phyloP scores from a whole-genome alignment of 2,888 invertebrate genomes.

The Sialis fuliginosa region DNA sequence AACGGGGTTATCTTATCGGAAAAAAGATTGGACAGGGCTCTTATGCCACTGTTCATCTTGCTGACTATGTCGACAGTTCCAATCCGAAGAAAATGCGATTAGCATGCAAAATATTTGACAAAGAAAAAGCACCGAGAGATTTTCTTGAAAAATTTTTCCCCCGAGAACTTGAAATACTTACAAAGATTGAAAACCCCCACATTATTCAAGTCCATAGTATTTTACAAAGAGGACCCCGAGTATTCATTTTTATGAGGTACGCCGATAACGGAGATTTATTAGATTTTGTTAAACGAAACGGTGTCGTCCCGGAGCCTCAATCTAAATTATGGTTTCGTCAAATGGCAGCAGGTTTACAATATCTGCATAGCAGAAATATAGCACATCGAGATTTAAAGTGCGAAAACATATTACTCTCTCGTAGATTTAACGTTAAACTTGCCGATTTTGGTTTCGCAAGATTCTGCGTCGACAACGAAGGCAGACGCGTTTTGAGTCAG shows the following conservation, averaged over 20 bases:
- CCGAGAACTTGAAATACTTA: slow-evolving; percentile 77
- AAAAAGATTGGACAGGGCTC: slow-evolving; percentile 84
- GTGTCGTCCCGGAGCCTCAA: slow-evolving; percentile 60
- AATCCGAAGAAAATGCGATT: slow-evolving; percentile 55
- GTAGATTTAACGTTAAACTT: slow-evolving; percentile 72
- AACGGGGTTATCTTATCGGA: slow-evolving; percentile 67
- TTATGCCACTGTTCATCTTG: slow-evolving; percentile 77
- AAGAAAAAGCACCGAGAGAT: slow-evolving; percentile 72
- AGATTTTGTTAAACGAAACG: slow-evolving; percentile 64
- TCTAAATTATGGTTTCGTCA: slow-evolving; percentile 73
- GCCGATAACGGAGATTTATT: slow-evolving; percentile 82
- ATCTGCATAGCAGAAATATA: slow-evolving; percentile 68
- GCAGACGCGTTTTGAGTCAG: slow-evolving; percentile 61
- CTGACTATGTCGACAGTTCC: slow-evolving; percentile 57
- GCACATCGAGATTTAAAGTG: slow-evolving; percentile 89
- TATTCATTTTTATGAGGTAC: slow-evolving; percentile 81
- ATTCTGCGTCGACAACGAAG: slow-evolving; percentile 53
- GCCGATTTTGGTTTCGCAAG: slow-evolving; percentile 91
- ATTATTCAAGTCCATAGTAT: slow-evolving; percentile 82
- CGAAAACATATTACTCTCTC: slow-evolving; percentile 74
- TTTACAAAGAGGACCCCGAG: slow-evolving; percentile 61
- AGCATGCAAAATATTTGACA: slow-evolving; percentile 84
- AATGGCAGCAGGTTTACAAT: slow-evolving; percentile 67
- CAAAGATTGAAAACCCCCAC: slow-evolving; percentile 77
- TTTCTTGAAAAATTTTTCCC: slow-evolving; percentile 88